Conservation (phyloP, 2,113 vertebrate genomes). For the Myotis lucifugus region DNA sequence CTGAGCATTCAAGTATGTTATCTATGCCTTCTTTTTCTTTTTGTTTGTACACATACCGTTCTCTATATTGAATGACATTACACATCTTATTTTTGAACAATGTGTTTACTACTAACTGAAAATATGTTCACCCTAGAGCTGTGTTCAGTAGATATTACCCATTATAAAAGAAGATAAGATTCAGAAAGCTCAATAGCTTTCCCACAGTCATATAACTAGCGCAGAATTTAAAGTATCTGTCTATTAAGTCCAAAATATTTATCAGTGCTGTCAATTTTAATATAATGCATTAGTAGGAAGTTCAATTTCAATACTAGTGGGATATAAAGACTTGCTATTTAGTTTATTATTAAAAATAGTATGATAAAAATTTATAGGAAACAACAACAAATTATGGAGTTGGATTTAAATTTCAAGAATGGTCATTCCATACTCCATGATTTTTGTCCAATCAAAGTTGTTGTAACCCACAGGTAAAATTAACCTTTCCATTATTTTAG, state of each 20-base stretch:
- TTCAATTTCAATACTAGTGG: background rate
- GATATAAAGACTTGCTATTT: background rate
- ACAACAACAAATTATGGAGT: background rate
- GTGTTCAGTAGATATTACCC: background rate
- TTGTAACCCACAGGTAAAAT: background rate
- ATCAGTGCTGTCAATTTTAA: background rate
- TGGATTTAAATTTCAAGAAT: background rate
- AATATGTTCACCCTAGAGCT: background rate
- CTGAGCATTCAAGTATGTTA: background rate
- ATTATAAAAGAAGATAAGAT: background rate
- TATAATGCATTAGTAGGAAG: background rate
- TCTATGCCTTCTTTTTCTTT: background rate
- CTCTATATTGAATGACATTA: background rate
- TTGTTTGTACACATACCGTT: background rate
- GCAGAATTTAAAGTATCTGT: constrained; percentile 30
- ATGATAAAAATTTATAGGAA: background rate
- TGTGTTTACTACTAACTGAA: background rate
- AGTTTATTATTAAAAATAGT: background rate
- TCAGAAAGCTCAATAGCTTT: constrained; percentile 21
- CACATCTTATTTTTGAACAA: constrained; percentile 8
- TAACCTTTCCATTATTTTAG: background rate
- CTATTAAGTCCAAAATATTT: background rate
- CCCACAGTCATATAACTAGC: background rate
- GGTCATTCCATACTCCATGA: background rate
- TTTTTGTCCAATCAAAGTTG: background rate